Percentiles rank a stretch among this genome's conserved stretches.
Evolutionary conservation across 1,140 invertebrate species (phyloP).

Genomic region (Lepidurus packardi): DNA sequence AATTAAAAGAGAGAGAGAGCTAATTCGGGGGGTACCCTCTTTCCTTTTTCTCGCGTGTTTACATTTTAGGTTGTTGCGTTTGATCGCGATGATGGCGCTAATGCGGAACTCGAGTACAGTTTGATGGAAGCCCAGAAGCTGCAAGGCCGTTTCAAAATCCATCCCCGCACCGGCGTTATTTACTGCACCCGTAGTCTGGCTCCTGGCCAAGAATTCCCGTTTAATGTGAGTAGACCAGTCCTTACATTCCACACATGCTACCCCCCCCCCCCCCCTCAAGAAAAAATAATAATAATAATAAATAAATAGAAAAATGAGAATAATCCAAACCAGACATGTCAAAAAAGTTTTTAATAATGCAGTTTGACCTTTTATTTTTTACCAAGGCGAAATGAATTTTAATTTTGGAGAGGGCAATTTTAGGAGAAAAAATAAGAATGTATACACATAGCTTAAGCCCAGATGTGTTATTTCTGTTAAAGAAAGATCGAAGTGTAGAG

Average conservation of each 20-base stretch:
- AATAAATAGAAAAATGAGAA: too few species aligned
- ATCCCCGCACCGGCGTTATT: slow-evolving; percentile 71
- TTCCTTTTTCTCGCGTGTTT: not conserved
- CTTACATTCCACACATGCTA: not conserved
- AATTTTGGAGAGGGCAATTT: too few species aligned
- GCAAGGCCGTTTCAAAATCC: slow-evolving; percentile 64
- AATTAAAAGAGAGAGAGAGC: not conserved
- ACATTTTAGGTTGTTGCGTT: slow-evolving; percentile 67
- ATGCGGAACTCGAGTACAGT: slow-evolving; percentile 71
- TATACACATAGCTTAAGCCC: too few species aligned
- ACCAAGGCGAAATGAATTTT: too few species aligned
- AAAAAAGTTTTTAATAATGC: too few species aligned
- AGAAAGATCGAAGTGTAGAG: not conserved
- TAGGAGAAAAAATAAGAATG: too few species aligned
- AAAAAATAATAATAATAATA: not conserved
- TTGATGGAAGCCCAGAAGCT: slow-evolving; percentile 64
- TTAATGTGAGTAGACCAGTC: slow-evolving; percentile 55
- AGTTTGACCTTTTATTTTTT: too few species aligned
- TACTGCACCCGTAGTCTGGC: slow-evolving; percentile 63
- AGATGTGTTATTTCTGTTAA: too few species aligned
- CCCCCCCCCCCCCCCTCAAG: not conserved
- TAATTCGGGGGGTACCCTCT: not conserved
- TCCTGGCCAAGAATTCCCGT: slow-evolving; percentile 67
- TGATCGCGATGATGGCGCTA: slow-evolving; percentile 73
- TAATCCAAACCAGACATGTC: too few species aligned